Conservation (phyloP, 2,113 vertebrate species). For the Crotalus viridis region DNA sequence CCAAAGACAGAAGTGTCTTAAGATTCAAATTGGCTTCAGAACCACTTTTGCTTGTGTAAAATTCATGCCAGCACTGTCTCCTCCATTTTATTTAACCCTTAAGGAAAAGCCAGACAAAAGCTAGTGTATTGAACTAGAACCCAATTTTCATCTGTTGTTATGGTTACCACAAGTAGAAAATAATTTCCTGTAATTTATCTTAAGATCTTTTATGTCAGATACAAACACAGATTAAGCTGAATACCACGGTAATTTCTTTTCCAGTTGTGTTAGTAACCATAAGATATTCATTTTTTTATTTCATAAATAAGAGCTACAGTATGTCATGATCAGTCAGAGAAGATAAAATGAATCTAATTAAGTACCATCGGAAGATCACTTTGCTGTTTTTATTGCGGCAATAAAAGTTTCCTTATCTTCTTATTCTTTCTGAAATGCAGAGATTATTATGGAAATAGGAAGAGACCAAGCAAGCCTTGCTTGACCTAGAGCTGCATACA, state of each 20-base stretch:
- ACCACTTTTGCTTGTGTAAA: constrained; percentile 35
- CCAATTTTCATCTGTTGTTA: constrained; percentile 69
- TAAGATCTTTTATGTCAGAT: constrained; percentile 69
- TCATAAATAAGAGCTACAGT: constrained; percentile 68
- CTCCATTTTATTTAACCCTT: constrained; percentile 39
- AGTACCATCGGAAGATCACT: constrained; percentile 67
- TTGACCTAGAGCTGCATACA: constrained; percentile 56
- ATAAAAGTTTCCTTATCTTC: constrained; percentile 71
- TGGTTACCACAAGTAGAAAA: constrained; percentile 72
- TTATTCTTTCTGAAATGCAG: constrained; percentile 65
- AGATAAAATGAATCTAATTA: constrained; percentile 73
- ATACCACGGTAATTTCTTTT: constrained; percentile 66
- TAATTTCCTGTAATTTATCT: constrained; percentile 80
- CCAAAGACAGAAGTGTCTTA: constrained; percentile 19
- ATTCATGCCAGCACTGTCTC: constrained; percentile 22
- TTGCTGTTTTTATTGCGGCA: constrained; percentile 67
- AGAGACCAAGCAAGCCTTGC: constrained; percentile 58
- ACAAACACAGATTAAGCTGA: constrained; percentile 72
- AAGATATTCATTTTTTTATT: constrained; percentile 69
- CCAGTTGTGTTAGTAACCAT: constrained; percentile 63
- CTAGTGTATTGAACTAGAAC: constrained; percentile 59
- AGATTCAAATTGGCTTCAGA: constrained; percentile 34
- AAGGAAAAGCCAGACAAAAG: constrained; percentile 54
- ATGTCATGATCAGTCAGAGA: constrained; percentile 66
- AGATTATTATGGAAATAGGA: constrained; percentile 68